phyloP scores from a whole-genome alignment of 2,113 vertebrate species.

The Nibea albiflora region DNA sequence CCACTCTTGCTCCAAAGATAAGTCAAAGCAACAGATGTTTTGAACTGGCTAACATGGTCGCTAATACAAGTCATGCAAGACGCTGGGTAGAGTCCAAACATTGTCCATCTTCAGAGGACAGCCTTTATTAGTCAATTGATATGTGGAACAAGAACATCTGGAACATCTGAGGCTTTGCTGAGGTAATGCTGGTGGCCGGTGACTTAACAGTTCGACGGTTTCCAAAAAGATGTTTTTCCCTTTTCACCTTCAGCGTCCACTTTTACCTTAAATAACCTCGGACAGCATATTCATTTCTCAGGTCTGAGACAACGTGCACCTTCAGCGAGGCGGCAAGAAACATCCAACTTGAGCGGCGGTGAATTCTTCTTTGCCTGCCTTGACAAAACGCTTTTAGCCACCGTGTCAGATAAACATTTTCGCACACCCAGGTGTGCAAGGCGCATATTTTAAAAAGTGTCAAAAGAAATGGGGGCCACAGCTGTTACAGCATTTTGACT shows the following conservation, averaged over 20 bases:
- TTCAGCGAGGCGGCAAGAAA: background rate
- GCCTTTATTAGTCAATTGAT: conserved; percentile 56
- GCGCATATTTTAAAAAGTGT: conserved; percentile 21
- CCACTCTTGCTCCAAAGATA: conserved; percentile 57
- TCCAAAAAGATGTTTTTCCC: conserved; percentile 33
- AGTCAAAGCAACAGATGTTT: conserved; percentile 73
- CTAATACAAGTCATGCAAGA: conserved; percentile 73
- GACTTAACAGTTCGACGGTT: conserved; percentile 3
- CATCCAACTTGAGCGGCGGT: background rate
- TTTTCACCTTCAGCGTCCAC: conserved; percentile 35
- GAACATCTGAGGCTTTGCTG: conserved; percentile 58
- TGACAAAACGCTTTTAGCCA: conserved; percentile 8
- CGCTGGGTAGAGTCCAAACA: conserved; percentile 60
- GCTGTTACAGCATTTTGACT: conserved; percentile 6
- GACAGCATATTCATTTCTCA: background rate
- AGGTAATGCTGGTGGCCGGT: conserved; percentile 68
- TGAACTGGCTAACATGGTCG: conserved; percentile 68
- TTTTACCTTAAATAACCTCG: conserved; percentile 56
- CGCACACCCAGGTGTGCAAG: conserved; percentile 6
- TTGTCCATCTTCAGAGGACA: conserved; percentile 66
- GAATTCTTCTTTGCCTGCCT: background rate
- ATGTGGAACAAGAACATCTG: conserved; percentile 70
- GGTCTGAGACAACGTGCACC: conserved; percentile 1
- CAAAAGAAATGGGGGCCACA: conserved; percentile 22
- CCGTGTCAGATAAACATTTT: background rate